Conservation (phyloP, 1,140 invertebrate genomes). For the Vollenhovia emeryi region DNA sequence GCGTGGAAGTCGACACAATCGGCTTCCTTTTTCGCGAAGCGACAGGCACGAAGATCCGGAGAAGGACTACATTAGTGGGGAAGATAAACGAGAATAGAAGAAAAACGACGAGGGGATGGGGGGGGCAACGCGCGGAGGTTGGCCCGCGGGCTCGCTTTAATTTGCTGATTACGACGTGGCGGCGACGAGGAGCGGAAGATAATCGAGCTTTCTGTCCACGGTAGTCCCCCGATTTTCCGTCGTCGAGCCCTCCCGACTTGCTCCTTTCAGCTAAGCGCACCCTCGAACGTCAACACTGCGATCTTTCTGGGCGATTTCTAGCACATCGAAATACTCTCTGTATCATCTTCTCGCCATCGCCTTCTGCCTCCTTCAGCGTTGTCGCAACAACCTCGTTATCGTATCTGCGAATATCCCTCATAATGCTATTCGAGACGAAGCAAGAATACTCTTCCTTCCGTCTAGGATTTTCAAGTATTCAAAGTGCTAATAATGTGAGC, state of each 20-base stretch:
- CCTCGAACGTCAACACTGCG: not conserved
- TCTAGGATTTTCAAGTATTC: constrained; percentile 71
- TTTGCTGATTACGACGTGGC: constrained; percentile 82
- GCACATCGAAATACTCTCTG: not conserved
- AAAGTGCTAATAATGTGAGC: constrained; percentile 72
- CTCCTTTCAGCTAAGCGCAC: constrained; percentile 63
- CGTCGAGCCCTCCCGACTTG: constrained; percentile 48
- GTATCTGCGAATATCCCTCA: constrained; percentile 60
- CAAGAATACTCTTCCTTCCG: constrained; percentile 64
- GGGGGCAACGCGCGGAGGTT: constrained; percentile 46
- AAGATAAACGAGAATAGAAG: constrained; percentile 25
- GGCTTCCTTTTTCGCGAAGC: constrained; percentile 49
- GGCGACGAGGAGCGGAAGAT: constrained; percentile 81
- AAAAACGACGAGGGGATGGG: constrained; percentile 18
- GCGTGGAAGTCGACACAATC: constrained; percentile 63
- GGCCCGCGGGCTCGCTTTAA: constrained; percentile 79
- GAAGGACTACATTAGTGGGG: constrained; percentile 10
- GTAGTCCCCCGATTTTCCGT: constrained; percentile 66
- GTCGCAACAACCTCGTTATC: constrained; percentile 70
- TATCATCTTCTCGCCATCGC: not conserved
- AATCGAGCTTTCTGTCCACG: constrained; percentile 79
- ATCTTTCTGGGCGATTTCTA: constrained; percentile 29
- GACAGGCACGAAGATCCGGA: not conserved
- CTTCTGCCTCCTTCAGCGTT: constrained; percentile 42
- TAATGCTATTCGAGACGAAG: constrained; percentile 68